phyloP scores from a whole-genome alignment of 1,140 invertebrate genomes.

The Leptonema lineaticorne region DNA sequence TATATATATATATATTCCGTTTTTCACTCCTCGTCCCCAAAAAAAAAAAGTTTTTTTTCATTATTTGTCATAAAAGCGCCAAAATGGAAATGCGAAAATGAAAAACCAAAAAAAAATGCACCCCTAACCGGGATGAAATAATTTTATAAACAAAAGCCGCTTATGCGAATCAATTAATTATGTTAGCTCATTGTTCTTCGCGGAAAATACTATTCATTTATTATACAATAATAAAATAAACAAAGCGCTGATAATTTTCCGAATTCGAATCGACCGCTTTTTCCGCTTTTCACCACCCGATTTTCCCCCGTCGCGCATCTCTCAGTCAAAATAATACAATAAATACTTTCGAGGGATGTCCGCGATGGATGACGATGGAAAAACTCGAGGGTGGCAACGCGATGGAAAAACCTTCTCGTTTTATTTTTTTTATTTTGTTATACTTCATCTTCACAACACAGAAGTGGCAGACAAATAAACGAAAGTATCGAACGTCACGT shows the following conservation, averaged over 20 bases:
- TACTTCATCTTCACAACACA: neutral
- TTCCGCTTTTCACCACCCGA: no score
- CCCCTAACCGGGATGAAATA: neutral
- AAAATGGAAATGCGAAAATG: no score
- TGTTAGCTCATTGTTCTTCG: constrained; percentile 17
- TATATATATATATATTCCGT: no score
- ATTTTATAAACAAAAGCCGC: constrained; percentile 13
- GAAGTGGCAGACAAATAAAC: constrained; percentile 16
- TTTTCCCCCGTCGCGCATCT: no score
- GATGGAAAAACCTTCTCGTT: neutral
- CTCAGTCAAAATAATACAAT: no score
- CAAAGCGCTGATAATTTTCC: neutral
- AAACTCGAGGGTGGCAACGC: no score
- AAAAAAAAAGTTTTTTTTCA: no score
- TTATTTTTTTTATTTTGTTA: neutral
- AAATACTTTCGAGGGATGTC: no score
- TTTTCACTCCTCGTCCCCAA: no score
- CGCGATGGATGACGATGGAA: no score
- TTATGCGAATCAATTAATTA: constrained; percentile 16
- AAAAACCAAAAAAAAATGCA: constrained; percentile 10
- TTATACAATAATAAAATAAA: neutral
- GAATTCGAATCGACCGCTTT: no score
- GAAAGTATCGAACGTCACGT: constrained; percentile 28
- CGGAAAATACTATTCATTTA: neutral
- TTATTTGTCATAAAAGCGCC: no score